Percentiles rank a stretch among this genome's conserved stretches.
phyloP scores from a whole-genome alignment of 2,888 invertebrate species.

The Amphipyra tragopoginis region DNA sequence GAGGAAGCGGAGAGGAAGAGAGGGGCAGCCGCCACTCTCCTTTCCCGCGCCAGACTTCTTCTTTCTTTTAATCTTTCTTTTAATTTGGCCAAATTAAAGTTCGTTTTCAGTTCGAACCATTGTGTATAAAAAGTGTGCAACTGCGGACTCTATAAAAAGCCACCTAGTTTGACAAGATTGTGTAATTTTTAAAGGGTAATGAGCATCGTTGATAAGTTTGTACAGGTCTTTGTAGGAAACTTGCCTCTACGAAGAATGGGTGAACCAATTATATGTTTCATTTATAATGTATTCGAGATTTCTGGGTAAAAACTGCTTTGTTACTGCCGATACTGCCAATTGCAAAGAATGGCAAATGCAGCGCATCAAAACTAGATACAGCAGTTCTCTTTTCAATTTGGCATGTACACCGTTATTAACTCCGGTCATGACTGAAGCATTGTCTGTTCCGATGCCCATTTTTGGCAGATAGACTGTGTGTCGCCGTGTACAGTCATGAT shows the following conservation, averaged over 20 bases:
- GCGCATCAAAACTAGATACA: constrained; percentile 61
- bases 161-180: constrained; percentile 1
- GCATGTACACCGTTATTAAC: too few relatives aligned
- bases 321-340: constrained; percentile 43
- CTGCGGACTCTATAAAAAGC: constrained; percentile 1
- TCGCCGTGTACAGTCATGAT: too few relatives aligned
- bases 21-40: too few relatives aligned
- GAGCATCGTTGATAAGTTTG: not conserved
- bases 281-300: constrained; percentile 64
- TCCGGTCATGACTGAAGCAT: too few relatives aligned
- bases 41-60: too few relatives aligned
- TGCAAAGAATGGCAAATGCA: constrained; percentile 71
- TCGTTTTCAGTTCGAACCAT: constrained; percentile 1
- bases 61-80: too few relatives aligned
- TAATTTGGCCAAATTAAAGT: not conserved
- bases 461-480: too few relatives aligned
- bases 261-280: constrained; percentile 65
- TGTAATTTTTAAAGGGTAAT: not conserved
- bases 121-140: not conserved
- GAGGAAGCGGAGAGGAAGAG: too few relatives aligned
- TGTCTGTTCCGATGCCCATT: constrained; percentile 71
- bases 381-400: constrained; percentile 62
- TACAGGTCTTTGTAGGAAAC: not conserved
- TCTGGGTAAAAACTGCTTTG: constrained; percentile 52
- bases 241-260: constrained; percentile 39